Evolutionary conservation across 2,888 invertebrate species (phyloP).

Genomic region (Idaea straminata): DNA sequence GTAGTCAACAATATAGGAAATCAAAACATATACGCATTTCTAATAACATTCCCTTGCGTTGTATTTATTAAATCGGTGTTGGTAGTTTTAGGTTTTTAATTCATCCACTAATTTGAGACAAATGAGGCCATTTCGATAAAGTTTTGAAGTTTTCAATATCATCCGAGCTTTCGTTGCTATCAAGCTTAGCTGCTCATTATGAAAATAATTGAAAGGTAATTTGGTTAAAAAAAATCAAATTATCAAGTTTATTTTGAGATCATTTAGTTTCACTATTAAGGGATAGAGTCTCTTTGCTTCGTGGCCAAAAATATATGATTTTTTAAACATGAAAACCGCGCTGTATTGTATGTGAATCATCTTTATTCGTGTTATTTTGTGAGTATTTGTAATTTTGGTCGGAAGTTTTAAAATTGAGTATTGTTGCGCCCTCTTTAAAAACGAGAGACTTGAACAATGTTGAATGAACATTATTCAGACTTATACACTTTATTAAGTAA

Average conservation of each 20-base stretch:
- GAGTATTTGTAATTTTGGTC: no score
- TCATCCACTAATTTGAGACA: background rate
- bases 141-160: background rate
- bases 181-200: background rate
- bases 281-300: no score
- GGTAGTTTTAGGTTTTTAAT: conserved; percentile 23
- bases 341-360: no score
- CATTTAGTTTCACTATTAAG: background rate
- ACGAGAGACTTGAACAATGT: background rate
- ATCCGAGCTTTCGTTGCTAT: background rate
- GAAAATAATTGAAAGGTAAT: background rate
- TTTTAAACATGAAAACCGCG: no score
- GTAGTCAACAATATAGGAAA: background rate
- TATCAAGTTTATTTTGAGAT: background rate
- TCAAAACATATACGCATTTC: conserved; percentile 16
- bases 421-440: background rate
- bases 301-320: no score
- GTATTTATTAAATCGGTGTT: conserved; percentile 21
- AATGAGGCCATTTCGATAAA: background rate
- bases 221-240: background rate
- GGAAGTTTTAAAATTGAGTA: no score
- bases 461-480: background rate
- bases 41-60: conserved; percentile 26
- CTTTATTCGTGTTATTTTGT: no score
- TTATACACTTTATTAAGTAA: background rate